Conservation (phyloP, 2,113 vertebrate species). For the Myiopsitta monachus region DNA sequence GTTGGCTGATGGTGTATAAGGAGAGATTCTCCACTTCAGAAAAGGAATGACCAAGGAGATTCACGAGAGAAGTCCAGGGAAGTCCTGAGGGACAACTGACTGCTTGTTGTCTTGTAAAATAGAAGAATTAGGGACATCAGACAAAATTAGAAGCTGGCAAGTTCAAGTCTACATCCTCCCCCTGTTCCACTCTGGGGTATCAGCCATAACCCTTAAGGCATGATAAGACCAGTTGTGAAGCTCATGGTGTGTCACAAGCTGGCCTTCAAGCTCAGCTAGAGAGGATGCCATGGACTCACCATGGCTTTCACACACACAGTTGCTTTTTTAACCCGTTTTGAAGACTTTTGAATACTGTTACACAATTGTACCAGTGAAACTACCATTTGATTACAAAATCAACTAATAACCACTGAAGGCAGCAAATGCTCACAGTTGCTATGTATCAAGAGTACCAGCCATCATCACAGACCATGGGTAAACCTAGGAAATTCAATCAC, state of each 20-base stretch:
- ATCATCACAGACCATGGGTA: not conserved
- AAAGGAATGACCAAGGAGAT: not conserved
- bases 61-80: not conserved
- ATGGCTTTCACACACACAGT: not conserved
- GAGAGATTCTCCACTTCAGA: not conserved
- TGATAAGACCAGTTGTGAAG: not conserved
- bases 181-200: not conserved
- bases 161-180: not conserved
- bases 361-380: not conserved
- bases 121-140: not conserved
- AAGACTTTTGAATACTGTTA: not conserved
- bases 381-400: not conserved
- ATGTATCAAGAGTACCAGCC: not conserved
- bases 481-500: not conserved
- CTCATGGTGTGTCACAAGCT: not conserved
- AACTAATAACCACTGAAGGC: not conserved
- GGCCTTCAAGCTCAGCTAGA: not conserved
- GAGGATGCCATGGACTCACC: not conserved
- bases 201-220: fast-evolving
- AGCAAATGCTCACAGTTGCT: not conserved
- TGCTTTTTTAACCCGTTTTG: not conserved
- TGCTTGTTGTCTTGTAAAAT: not conserved
- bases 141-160: not conserved
- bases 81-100: not conserved
- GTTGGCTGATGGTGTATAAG: not conserved